Base-by-base conservation (phyloP, 2,797 vertebrate genomes). In the Borostomias antarcticus region DNA sequence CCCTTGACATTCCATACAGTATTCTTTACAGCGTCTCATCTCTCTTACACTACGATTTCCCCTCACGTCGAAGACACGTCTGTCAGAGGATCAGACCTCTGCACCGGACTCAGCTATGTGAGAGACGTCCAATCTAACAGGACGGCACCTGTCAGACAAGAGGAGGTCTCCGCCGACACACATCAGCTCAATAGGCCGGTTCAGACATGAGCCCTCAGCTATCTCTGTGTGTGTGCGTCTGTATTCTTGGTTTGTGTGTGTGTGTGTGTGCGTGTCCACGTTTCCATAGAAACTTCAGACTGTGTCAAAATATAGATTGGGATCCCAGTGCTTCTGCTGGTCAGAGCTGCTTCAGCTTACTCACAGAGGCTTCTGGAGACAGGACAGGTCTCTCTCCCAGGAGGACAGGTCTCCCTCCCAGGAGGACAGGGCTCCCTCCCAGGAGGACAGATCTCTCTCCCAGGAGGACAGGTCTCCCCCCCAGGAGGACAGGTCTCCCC, bases 301-400 rank as follows among this genome's bases (percentile, higher is more conserved):
- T 33, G 26, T 72, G 75, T 80, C 81, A 74, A 72, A 73, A 81
- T 82, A 77, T 73, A 66, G 76, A 80, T 80, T 68, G 19, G 73
- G 83, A 78, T 88, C 85, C 75, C 74, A 50, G 70, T 78, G 37
- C 28, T 62, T 69, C 75, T 43, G 74, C 64, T 60, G 85, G 85
- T 76, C 85, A 86, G 76, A 88, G 85, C 85, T 84, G 82, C 15
- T 52, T 85, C 85, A 87, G 85, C 87, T 85, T 37, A 61, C 87
- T 89, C 79, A 74, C 65, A 58, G 52, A 40, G 62, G 68, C 75
- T 77, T 75, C 62, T 62, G 66, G 64, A 33, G 68, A 82, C 72
- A 80, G 79, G 69, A 85, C 73, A 77, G 58, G 35, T 60, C 56
- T 54, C 57, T 23, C n/a, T n/a, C n/a, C n/a, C n/a, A n/a, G n/a